phyloP scores from a whole-genome alignment of 2,888 invertebrate species.

The Drosophila trichaetosa region DNA sequence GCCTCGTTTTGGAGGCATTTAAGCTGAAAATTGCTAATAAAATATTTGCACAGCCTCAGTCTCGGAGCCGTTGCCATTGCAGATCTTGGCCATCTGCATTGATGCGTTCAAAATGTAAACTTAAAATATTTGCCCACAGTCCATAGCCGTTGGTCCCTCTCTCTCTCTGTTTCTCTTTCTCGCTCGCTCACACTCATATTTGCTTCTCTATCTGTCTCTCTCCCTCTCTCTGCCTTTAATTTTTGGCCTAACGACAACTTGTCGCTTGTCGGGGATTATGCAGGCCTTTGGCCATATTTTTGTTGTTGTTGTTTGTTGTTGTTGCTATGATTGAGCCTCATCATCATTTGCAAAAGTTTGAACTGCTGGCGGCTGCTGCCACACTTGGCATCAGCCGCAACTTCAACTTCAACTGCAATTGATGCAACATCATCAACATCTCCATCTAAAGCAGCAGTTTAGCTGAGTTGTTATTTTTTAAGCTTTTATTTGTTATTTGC shows the following conservation, averaged over 20 bases:
- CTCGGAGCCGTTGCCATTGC: slow-evolving; percentile 35
- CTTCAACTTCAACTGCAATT: slow-evolving; percentile 6
- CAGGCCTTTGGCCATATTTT: slow-evolving; percentile 37
- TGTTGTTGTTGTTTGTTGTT: slow-evolving; percentile 25
- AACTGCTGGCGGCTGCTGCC: slow-evolving; percentile 64
- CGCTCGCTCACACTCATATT: not conserved
- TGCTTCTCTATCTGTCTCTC: not conserved
- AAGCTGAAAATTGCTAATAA: slow-evolving; percentile 81
- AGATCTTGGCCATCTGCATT: slow-evolving; percentile 68
- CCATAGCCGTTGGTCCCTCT: not conserved
- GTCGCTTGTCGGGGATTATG: slow-evolving; percentile 71
- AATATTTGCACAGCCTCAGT: slow-evolving; percentile 76
- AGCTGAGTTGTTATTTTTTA: slow-evolving; percentile 68
- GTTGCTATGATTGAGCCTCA: slow-evolving; percentile 56
- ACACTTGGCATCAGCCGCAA: slow-evolving; percentile 51
- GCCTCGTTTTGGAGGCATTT: slow-evolving; percentile 62
- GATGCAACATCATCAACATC: slow-evolving; percentile 10
- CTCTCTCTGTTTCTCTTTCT: not conserved
- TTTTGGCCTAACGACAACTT: slow-evolving; percentile 78
- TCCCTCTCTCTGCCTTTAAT: slow-evolving; percentile 58
- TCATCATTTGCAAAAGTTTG: slow-evolving; percentile 74
- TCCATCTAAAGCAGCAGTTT: slow-evolving; percentile 40
- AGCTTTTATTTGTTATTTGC: slow-evolving; percentile 65
- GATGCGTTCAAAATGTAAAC: slow-evolving; percentile 55
- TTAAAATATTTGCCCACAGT: slow-evolving; percentile 58